Base-by-base conservation (phyloP, 2,888 invertebrate genomes). In the Microplitis manilae region DNA sequence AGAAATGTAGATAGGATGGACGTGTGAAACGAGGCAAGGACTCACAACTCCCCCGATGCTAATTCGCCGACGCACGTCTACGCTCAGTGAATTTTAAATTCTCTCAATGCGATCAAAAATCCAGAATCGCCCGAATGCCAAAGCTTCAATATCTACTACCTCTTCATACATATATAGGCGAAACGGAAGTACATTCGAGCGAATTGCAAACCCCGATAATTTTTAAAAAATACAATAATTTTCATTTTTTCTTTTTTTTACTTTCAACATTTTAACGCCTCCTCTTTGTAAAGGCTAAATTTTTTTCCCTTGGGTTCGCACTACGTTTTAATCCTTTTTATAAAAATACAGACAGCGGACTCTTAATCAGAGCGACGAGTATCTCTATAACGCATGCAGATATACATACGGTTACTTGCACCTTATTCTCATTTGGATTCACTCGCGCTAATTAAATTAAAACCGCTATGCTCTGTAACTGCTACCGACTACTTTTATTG, bases 401-500 rank as follows among this genome's bases (percentile, higher is more conserved):
- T 73, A 68, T 62, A 20, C 62, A 62, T 76, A 67, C 50, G 38
- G 50, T 50, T 13, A 40, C 67, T 50, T 41, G 60, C 41, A 73
- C 67, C 73, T 68, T 62, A 17, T 62, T 62, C 62, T 20, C 20
- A 62, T 62, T 62, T 20, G 62, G 62, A 62, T 15, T 60, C 39
- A 68, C 73, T 68, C 77, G 61, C 77, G 77, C 73, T 77, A 77
- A 77, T 77, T 77, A 73, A 77, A 77, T 73, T 65, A 77, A 77
- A 77, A 77, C 77, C 73, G 68, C 77, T 68, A 73, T 73, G 62
- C 61, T 68, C 61, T 61, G 50, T 30, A 62, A 38, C 68, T 68
- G 62, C 62, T 68, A 77, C 73, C 68, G n/a, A 68, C 68, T 15
- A 67, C 15, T 15, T 62, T 62, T 15, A 15, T 15, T 17, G 7